Evolutionary conservation across 2,888 invertebrate species (phyloP).

Genomic region (Cantharis lateralis): DNA sequence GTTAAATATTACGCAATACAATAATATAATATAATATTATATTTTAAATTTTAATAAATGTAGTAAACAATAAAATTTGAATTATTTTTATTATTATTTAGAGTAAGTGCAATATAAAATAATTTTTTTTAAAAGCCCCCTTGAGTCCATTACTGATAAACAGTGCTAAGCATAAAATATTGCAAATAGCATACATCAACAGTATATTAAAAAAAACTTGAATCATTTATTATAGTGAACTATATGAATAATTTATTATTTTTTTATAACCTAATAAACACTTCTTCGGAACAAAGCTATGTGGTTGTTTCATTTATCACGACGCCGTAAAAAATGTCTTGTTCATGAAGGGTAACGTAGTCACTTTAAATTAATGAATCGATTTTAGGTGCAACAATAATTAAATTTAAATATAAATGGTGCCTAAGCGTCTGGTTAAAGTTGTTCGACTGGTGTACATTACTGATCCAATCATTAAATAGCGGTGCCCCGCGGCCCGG

Average conservation of each 20-base stretch:
- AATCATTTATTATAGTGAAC: background rate
- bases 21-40: too few species aligned
- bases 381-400: background rate
- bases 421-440: slow-evolving; percentile 2
- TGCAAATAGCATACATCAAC: background rate
- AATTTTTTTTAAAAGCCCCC: too few species aligned
- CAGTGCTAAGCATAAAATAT: background rate
- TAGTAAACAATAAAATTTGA: too few species aligned
- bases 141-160: background rate
- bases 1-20: too few species aligned
- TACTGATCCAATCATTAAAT: slow-evolving; percentile 1
- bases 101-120: too few species aligned
- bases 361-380: background rate
- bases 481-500: slow-evolving; percentile 3
- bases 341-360: background rate
- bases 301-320: background rate
- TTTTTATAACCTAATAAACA: background rate
- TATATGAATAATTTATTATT: background rate
- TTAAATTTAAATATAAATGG: slow-evolving; percentile 1
- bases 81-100: too few species aligned
- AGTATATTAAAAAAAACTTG: background rate
- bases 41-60: too few species aligned
- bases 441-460: background rate
- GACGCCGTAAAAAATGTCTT: background rate
- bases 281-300: background rate